Conservation (phyloP, 1,140 invertebrate genomes). For the Drosophila mojavensis region DNA sequence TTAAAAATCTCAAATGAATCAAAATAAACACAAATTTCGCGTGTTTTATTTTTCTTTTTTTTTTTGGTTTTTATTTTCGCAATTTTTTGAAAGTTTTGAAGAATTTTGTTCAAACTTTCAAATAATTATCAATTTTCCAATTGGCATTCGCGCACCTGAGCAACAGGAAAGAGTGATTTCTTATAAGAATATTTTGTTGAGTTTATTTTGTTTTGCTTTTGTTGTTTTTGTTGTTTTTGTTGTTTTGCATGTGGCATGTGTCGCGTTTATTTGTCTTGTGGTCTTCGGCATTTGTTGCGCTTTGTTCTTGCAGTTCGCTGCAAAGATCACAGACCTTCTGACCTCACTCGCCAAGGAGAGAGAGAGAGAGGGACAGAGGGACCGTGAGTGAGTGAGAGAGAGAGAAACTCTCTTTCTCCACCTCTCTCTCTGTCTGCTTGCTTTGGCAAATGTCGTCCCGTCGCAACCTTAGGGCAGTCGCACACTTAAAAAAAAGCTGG, state of each 20-base stretch:
- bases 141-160: background rate
- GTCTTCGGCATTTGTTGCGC: constrained; percentile 52
- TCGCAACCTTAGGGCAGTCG: constrained; percentile 31
- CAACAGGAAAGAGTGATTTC: background rate
- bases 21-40: background rate
- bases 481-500: constrained; percentile 49
- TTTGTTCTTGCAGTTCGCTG: constrained; percentile 58
- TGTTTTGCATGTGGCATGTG: constrained; percentile 27
- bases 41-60: background rate
- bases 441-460: constrained; percentile 48
- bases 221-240: background rate
- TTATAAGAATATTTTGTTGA: constrained; percentile 4
- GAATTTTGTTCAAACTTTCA: background rate
- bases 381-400: no score
- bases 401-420: background rate
- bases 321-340: constrained; percentile 82
- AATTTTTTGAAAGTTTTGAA: background rate
- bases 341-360: constrained; percentile 47
- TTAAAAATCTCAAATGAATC: constrained; percentile 30
- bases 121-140: background rate
- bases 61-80: background rate
- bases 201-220: background rate
- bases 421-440: constrained; percentile 33
- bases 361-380: no score
- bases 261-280: constrained; percentile 32